These are phyloP conservation scores for Eurytoma californica DNA, from an alignment of 2,888 invertebrate species.

Conservation along the genomic window DNA sequence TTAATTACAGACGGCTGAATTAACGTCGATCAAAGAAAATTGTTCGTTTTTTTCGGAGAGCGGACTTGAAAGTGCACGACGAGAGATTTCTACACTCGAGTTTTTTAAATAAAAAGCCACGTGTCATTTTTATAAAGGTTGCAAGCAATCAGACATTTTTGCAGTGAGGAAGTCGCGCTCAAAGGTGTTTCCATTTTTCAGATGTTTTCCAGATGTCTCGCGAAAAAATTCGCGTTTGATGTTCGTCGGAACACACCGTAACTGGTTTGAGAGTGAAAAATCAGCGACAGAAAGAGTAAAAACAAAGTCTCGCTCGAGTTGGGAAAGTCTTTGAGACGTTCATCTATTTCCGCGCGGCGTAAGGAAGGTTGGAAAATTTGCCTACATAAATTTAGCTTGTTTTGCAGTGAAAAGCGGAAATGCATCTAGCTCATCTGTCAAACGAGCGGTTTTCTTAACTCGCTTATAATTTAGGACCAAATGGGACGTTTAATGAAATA, in stretches of 20 bases:
- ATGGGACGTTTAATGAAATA: too few relatives aligned
- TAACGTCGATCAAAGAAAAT: too few relatives aligned
- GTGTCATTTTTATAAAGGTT: too few relatives aligned
- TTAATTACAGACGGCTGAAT: too few relatives aligned
- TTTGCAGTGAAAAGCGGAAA: slow-evolving; percentile 3
- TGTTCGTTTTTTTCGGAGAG: too few relatives aligned
- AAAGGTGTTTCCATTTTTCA: slow-evolving; percentile 13
- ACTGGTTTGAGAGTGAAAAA: not conserved
- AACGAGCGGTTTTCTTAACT: too few relatives aligned
- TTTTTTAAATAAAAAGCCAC: too few relatives aligned
- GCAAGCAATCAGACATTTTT: too few relatives aligned
- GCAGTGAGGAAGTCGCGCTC: not conserved
- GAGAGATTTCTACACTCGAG: too few relatives aligned
- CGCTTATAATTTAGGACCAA: too few relatives aligned
- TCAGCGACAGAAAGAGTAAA: not conserved
- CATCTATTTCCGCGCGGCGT: not conserved
- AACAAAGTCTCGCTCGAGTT: not conserved
- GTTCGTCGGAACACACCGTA: not conserved
- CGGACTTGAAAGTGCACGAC: too few relatives aligned
- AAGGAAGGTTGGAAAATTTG: not conserved
- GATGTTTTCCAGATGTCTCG: slow-evolving; percentile 1
- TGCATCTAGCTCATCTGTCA: too few relatives aligned
- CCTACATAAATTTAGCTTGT: not conserved
- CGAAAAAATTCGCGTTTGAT: slow-evolving; percentile 12
- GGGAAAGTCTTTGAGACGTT: slow-evolving; percentile 11